Evolutionary conservation across 2,113 vertebrate species (phyloP).

Genomic region (Trichechus manatus): DNA sequence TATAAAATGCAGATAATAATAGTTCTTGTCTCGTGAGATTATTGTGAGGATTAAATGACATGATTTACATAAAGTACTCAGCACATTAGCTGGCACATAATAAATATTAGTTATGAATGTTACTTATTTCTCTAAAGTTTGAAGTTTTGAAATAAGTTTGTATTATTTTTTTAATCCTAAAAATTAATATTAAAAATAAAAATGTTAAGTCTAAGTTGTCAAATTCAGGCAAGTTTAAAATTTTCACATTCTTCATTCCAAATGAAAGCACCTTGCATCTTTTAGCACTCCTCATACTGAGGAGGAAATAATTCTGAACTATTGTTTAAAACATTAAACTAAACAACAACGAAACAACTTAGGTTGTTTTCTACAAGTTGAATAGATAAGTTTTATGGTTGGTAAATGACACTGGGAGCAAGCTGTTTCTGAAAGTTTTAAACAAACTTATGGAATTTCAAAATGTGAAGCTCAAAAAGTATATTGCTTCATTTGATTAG

Average conservation of each 20-base stretch:
- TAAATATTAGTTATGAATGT: neutral
- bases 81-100: neutral
- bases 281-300: neutral
- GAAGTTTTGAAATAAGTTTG: neutral
- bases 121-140: neutral
- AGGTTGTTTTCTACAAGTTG: neutral
- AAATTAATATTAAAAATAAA: constrained; percentile 38
- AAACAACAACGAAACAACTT: neutral
- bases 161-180: constrained; percentile 5
- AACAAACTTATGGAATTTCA: neutral
- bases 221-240: neutral
- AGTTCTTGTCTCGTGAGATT: neutral
- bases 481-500: neutral
- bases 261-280: neutral
- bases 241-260: constrained; percentile 7
- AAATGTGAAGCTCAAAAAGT: neutral
- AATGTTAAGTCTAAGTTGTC: neutral
- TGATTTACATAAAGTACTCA: neutral
- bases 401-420: neutral
- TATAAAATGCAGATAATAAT: neutral
- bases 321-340: neutral
- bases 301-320: neutral
- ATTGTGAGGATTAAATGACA: neutral
- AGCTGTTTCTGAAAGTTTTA: constrained; percentile 8
- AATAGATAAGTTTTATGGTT: neutral